Percentiles rank a stretch among this genome's conserved stretches.
Conservation (phyloP, 2,113 vertebrate genomes). For the Rhabdomys dilectus region DNA sequence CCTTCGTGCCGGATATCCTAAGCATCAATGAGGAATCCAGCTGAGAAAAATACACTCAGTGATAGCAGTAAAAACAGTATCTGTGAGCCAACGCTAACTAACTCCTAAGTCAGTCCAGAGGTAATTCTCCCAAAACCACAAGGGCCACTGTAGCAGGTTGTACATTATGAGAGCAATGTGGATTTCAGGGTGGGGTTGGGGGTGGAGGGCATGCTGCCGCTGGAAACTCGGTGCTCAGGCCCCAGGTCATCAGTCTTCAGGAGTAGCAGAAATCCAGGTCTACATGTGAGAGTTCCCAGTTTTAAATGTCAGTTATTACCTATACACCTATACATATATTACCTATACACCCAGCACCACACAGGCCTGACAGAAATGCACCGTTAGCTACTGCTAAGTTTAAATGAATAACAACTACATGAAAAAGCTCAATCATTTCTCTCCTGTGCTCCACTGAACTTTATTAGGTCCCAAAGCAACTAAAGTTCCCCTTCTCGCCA, state of each 20-base stretch:
- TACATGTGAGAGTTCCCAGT: not conserved
- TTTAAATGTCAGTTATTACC: not conserved
- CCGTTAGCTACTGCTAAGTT: not conserved
- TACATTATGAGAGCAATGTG: not conserved
- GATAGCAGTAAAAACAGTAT: not conserved
- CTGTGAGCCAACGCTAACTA: not conserved
- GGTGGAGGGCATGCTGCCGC: not conserved
- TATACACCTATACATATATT: not conserved
- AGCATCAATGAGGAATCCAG: constrained; percentile 20
- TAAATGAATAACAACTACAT: constrained; percentile 11
- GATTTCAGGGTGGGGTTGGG: not conserved
- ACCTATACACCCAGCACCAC: not conserved
- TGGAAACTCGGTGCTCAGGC: not conserved
- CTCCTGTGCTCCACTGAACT: not conserved
- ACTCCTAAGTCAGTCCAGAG: not conserved
- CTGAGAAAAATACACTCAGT: constrained; percentile 11
- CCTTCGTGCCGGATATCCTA: constrained; percentile 72
- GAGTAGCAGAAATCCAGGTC: not conserved
- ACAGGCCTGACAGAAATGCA: not conserved
- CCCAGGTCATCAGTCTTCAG: not conserved
- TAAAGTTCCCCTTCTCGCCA: not conserved
- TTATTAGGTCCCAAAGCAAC: not conserved
- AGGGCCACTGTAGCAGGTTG: too few species aligned
- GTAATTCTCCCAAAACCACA: not conserved
- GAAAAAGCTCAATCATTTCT: not conserved